These are phyloP conservation scores for Monochamus alternatus DNA, from an alignment of 2,888 invertebrate genomes.

Conservation along the genomic window DNA sequence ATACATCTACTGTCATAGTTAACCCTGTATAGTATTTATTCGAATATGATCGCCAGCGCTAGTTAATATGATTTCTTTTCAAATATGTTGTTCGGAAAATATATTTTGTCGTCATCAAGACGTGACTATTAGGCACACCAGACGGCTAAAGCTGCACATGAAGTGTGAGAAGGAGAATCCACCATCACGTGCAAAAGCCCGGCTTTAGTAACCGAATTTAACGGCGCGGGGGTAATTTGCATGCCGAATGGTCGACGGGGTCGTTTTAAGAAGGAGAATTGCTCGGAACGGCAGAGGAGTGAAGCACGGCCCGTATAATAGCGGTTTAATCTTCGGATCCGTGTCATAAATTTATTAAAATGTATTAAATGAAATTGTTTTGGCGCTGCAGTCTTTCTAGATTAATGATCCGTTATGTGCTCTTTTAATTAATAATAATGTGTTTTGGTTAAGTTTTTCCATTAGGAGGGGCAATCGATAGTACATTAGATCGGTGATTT, in stretches of 20 bases:
- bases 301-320: slow-evolving; percentile 68
- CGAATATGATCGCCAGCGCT: too few species aligned
- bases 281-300: slow-evolving; percentile 64
- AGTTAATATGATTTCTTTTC: too few species aligned
- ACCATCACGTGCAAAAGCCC: slow-evolving; percentile 60
- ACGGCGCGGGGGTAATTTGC: slow-evolving; percentile 68
- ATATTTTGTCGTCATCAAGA: neutral
- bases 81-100: too few species aligned
- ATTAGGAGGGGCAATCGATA: neutral
- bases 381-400: slow-evolving; percentile 52
- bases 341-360: slow-evolving; percentile 70
- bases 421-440: slow-evolving; percentile 36
- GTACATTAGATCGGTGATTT: slow-evolving; percentile 12
- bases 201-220: slow-evolving; percentile 67
- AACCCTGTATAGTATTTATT: too few species aligned
- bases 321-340: slow-evolving; percentile 68
- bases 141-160: slow-evolving; percentile 55
- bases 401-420: slow-evolving; percentile 49
- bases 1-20: too few species aligned
- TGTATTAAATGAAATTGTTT: slow-evolving; percentile 69
- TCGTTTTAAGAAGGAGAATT: slow-evolving; percentile 66
- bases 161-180: slow-evolving; percentile 58
- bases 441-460: slow-evolving; percentile 8
- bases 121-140: slow-evolving; percentile 38
- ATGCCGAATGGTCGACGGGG: slow-evolving; percentile 66